A percentile compares a stretch with the other conserved stretches of the same genome.
phyloP scores from a whole-genome alignment of 2,888 invertebrate species.

The Acleris laterana region DNA sequence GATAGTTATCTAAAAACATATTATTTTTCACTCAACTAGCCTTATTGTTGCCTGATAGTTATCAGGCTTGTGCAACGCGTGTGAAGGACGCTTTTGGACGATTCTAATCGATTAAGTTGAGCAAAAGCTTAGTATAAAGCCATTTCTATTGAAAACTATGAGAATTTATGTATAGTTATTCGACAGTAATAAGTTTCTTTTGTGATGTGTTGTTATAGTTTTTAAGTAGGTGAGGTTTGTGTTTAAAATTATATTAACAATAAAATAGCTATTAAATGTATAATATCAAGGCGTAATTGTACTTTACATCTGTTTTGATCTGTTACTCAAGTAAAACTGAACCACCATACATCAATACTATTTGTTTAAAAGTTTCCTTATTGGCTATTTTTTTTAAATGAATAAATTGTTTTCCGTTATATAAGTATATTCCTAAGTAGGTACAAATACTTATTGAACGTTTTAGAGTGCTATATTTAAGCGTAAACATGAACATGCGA shows the following conservation, averaged over 20 bases:
- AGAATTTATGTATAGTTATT: not conserved
- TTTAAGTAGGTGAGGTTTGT: not conserved
- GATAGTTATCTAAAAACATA: conserved; percentile 43
- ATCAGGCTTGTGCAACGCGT: conserved; percentile 36
- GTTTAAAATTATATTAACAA: too few relatives aligned
- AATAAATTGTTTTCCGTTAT: not conserved
- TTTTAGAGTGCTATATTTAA: too few relatives aligned
- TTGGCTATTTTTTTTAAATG: too few relatives aligned
- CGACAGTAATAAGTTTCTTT: not conserved
- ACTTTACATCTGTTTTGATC: too few relatives aligned
- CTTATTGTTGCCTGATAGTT: conserved; percentile 30
- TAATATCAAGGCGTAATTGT: too few relatives aligned
- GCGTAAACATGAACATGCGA: too few relatives aligned
- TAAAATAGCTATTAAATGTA: too few relatives aligned
- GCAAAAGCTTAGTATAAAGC: conserved; percentile 15
- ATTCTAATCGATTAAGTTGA: conserved; percentile 27
- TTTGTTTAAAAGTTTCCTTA: too few relatives aligned
- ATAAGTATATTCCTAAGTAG: not conserved
- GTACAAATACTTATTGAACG: not conserved
- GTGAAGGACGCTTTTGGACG: conserved; percentile 14
- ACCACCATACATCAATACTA: too few relatives aligned
- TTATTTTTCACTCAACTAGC: conserved; percentile 43
- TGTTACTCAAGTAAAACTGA: too few relatives aligned
- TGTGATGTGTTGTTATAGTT: not conserved
- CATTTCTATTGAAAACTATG: conserved; percentile 3